phyloP scores from a whole-genome alignment of 2,113 vertebrate genomes.

The Poeciliopsis turrubarensis region DNA sequence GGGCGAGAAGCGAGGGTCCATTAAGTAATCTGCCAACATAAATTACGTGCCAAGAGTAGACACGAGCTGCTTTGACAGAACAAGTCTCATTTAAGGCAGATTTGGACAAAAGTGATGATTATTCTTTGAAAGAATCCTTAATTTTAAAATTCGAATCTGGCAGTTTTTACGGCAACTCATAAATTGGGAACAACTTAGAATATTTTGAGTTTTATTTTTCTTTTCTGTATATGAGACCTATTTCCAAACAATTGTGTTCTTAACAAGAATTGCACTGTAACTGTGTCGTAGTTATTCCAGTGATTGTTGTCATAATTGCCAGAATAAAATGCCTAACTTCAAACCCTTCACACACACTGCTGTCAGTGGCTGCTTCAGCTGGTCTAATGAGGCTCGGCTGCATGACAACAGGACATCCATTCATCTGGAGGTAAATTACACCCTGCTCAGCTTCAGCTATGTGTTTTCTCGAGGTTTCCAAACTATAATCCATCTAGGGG shows the following conservation, averaged over 20 bases:
- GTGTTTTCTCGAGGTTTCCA: constrained; percentile 45
- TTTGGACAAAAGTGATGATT: constrained; percentile 20
- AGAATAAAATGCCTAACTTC: constrained; percentile 32
- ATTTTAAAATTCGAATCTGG: constrained; percentile 2
- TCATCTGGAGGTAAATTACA: constrained; percentile 54
- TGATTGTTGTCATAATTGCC: constrained; percentile 15
- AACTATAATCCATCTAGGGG: constrained; percentile 61
- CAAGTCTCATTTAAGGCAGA: constrained; percentile 46
- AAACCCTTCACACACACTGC: constrained; percentile 37
- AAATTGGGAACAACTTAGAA: neutral
- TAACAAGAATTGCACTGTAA: constrained; percentile 3
- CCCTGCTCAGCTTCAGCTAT: constrained; percentile 27
- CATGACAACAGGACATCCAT: constrained; percentile 55
- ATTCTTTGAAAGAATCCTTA: constrained; percentile 13
- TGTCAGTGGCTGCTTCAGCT: constrained; percentile 49
- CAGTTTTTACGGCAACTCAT: neutral
- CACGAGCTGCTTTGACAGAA: constrained; percentile 32
- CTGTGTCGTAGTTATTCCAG: constrained; percentile 27
- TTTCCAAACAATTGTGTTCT: neutral
- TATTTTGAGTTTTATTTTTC: neutral
- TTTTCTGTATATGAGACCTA: constrained; percentile 14
- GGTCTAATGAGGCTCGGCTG: constrained; percentile 65
- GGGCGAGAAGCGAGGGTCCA: constrained; percentile 64
- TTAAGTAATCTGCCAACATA: constrained; percentile 60
- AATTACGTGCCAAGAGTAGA: constrained; percentile 55